Evolutionary conservation across 2,113 vertebrate species (phyloP), one percentile per base, ranked within the genome.

Genomic region (Perccottus glenii): DNA sequence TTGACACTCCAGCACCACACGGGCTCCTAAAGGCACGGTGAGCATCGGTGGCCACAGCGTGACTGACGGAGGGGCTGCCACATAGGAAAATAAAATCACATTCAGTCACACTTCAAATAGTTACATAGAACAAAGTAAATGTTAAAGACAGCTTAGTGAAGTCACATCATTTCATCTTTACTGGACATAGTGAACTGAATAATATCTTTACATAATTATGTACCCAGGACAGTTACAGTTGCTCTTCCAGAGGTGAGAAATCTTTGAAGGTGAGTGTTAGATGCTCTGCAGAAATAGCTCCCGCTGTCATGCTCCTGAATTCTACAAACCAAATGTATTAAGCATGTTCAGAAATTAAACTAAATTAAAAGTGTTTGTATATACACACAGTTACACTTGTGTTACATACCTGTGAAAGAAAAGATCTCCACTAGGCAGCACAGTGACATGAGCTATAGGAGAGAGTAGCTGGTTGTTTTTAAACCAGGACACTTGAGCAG

Each of bases 241-340:
- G 84, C 86, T 67, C 74, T 84, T 63, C 75, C 81, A 0, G 92
- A 93, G 12, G 87, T 82, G 51, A 93, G 56, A 51, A 85, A 87
- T 55, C 87, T 85, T 33, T 85, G 73, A 12, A 93, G 76, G 58
- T 82, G 70, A 43, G 58, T 8, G 75, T 92, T 92, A 16, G 86
- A 85, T 3, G 91, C 90, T 27, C 83, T 89, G 85, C 92, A 93
- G 80, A 92, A 92, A 83, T 92, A 93, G 16, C 70, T 84, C 33
- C 92, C 92, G 44, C 75, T 77, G 77, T 93, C 88, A 0, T 53
- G 19, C 50, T 87, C 88, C 48, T 84, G 81, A n/a, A 92, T 75
- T 12, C 93, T 94, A 73, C 19, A 70, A 32, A 72, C 9, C 70
- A 9, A 45, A 10, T 40, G 16, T 11, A 38, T 4, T 63, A 32